Conservation (phyloP, 1,140 invertebrate species). For the Drosophila pruinosa region DNA sequence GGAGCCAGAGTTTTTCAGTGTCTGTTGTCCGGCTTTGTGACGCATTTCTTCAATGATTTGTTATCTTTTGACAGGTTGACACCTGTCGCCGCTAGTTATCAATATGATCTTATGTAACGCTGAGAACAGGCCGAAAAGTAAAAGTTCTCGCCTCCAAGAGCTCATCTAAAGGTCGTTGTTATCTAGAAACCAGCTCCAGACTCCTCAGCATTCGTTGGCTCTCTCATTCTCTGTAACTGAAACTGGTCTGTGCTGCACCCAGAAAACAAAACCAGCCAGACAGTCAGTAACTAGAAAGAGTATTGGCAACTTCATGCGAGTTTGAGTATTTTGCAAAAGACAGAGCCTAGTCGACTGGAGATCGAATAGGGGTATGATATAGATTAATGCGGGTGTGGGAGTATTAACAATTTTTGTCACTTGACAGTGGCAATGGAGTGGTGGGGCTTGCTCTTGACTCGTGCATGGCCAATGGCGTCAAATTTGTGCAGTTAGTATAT, state of each 20-base stretch:
- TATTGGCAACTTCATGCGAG: not conserved
- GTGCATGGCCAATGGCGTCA: slow-evolving; percentile 70
- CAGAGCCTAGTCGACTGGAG: not conserved
- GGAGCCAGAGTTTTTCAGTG: not conserved
- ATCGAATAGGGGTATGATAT: not conserved
- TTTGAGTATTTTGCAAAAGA: not conserved
- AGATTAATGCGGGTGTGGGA: not conserved
- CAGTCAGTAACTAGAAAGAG: slow-evolving; percentile 3
- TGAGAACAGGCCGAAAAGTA: slow-evolving; percentile 30
- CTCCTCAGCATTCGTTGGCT: not conserved
- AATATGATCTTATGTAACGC: slow-evolving; percentile 21
- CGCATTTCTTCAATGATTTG: slow-evolving; percentile 9
- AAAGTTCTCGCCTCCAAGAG: slow-evolving; percentile 22
- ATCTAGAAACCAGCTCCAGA: slow-evolving; percentile 24
- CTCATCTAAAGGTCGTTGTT: slow-evolving; percentile 33
- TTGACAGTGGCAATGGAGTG: slow-evolving; percentile 18
- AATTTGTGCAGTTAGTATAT: slow-evolving; percentile 75
- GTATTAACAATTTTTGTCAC: slow-evolving; percentile 6
- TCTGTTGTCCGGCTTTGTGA: slow-evolving; percentile 30
- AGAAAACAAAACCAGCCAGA: slow-evolving; percentile 7
- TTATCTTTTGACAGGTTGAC: slow-evolving; percentile 33
- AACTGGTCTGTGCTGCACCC: slow-evolving; percentile 17
- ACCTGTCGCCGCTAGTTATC: slow-evolving; percentile 6
- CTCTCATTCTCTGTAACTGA: not conserved
- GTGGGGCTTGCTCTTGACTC: slow-evolving; percentile 40